Evolutionary conservation across 2,797 vertebrate species (phyloP), one percentile per base, ranked within the genome.

Genomic region (Calcarius lapponicus): DNA sequence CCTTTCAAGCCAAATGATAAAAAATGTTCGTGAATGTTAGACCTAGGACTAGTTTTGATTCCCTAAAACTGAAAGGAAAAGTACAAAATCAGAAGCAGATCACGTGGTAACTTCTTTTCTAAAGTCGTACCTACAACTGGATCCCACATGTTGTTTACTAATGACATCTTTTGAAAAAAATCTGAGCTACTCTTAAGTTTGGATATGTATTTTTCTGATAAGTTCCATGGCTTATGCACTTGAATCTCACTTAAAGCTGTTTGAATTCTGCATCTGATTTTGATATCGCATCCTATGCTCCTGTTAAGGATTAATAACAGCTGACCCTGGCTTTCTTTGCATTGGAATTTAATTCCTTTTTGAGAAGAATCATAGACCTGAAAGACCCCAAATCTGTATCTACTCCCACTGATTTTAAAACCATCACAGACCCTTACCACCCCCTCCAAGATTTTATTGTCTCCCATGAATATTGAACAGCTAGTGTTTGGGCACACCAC

Each of bases 381-480:
- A 24, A 89, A 18, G 11, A 38, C 38, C 80, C 9, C 10, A 71
- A 43, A 66, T 36, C 3, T 20, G 2, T 78, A 29, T 88, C 25
- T 78, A 5, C 20, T 88, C 25, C 16, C 16, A 65, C 9, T 58
- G 71, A 50, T 24, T 4, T 50, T 53, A 65, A 50, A 86, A 10
- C 1, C 7, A 3, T 22, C 3, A 24, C 1, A 53, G 13, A 48
- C 3, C 3, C 8, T 51, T 43, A 58, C n/a, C 6, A 38, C 28
- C 18, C 3, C 3, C 25, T n/a, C 10, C 29, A 34, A 47, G 17
- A 18, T 58, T 71, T 71, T 71, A 9, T 34, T 72, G 8, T 16
- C 64, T 85, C 13, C 19, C 13, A 4, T 57, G 9, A 57, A 57
- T 36, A 38, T 28, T 60, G 26, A 79, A 60, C 5, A 65, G 38